Conservation (phyloP, 2,113 vertebrate genomes). For the Thalassoma bifasciatum region DNA sequence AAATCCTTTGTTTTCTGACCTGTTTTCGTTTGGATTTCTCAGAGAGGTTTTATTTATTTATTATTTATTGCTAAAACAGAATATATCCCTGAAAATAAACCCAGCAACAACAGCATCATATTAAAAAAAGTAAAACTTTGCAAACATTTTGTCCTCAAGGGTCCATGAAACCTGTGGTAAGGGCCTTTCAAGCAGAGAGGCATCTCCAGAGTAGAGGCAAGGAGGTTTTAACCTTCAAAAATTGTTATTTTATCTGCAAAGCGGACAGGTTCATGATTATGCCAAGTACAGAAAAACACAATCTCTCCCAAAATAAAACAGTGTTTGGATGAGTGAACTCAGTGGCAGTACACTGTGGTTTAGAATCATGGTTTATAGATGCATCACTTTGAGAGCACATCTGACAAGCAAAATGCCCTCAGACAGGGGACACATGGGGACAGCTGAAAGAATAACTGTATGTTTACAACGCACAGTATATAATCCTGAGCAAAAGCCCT, state of each 20-base stretch:
- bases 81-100: neutral
- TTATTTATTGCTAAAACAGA: neutral
- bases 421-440: slow-evolving; percentile 27
- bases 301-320: slow-evolving; percentile 46
- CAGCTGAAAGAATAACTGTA: slow-evolving; percentile 11
- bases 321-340: slow-evolving; percentile 39
- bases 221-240: slow-evolving; percentile 36
- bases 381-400: slow-evolving; percentile 50
- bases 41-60: too few species aligned
- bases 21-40: neutral
- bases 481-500: neutral
- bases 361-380: slow-evolving; percentile 57
- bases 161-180: slow-evolving; percentile 20
- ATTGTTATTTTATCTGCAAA: slow-evolving; percentile 19
- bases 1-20: too few species aligned
- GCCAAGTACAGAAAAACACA: slow-evolving; percentile 32
- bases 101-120: neutral
- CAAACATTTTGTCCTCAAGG: slow-evolving; percentile 17
- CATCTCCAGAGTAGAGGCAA: slow-evolving; percentile 14
- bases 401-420: slow-evolving; percentile 44
- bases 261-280: slow-evolving; percentile 31
- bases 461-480: slow-evolving; percentile 10
- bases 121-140: neutral
- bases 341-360: slow-evolving; percentile 17
- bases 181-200: slow-evolving; percentile 23